Conservation (phyloP, 2,888 invertebrate genomes). For the Habrosyne pyritoides region DNA sequence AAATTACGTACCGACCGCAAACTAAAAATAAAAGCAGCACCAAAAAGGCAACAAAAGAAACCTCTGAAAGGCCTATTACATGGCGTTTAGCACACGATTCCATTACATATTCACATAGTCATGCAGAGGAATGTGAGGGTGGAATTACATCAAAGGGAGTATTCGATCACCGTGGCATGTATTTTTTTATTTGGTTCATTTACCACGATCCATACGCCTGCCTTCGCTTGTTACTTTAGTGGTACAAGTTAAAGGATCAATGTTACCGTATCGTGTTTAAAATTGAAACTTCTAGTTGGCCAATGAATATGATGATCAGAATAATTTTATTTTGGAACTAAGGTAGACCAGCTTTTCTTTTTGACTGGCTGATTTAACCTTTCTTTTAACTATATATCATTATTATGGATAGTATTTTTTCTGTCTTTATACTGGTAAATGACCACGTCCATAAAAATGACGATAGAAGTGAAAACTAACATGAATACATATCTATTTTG, state of each 20-base stretch:
- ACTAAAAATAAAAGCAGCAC: slow-evolving; percentile 21
- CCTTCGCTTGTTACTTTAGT: slow-evolving; percentile 29
- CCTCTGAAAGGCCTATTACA: slow-evolving; percentile 52
- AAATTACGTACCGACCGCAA: slow-evolving; percentile 7
- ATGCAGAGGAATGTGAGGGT: slow-evolving; percentile 51
- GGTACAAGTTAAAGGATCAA: slow-evolving; percentile 19
- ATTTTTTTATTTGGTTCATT: slow-evolving; percentile 73
- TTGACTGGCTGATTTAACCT: too few relatives aligned
- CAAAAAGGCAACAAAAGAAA: slow-evolving; percentile 36
- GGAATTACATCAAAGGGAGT: slow-evolving; percentile 63
- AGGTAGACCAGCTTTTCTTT: too few relatives aligned
- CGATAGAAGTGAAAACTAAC: too few relatives aligned
- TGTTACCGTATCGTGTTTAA: not conserved
- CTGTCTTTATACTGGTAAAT: too few relatives aligned
- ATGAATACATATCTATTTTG: too few relatives aligned
- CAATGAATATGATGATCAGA: too few relatives aligned
- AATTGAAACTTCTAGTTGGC: not conserved
- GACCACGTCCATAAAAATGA: too few relatives aligned
- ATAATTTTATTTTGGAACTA: too few relatives aligned
- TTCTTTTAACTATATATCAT: too few relatives aligned
- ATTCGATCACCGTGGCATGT: slow-evolving; percentile 64
- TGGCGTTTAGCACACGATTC: slow-evolving; percentile 64
- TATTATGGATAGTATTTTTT: too few relatives aligned
- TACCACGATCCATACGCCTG: slow-evolving; percentile 61
- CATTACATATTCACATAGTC: slow-evolving; percentile 72